phyloP scores from a whole-genome alignment of 2,888 invertebrate species.

The Acholoe squamosa region DNA sequence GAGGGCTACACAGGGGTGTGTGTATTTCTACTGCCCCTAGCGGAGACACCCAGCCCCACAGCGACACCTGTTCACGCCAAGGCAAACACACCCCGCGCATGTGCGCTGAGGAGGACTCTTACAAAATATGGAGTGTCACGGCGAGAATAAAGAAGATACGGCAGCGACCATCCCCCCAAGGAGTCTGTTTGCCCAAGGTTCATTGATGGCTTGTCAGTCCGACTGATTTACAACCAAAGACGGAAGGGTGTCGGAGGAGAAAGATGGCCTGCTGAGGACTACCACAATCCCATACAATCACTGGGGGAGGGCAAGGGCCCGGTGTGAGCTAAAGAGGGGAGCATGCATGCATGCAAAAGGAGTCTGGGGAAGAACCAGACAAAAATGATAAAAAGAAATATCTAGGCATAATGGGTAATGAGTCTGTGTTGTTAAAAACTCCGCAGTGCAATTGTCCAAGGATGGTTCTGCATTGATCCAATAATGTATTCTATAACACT shows the following conservation, averaged over 20 bases:
- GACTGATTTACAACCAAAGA: conserved; percentile 13
- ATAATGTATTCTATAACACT: background rate
- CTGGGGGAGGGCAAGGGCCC: background rate
- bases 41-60: no score
- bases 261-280: background rate
- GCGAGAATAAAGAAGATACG: conserved; percentile 52
- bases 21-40: background rate
- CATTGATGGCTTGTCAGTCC: background rate
- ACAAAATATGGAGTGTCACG: conserved; percentile 61
- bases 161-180: background rate
- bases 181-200: background rate
- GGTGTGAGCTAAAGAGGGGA: background rate
- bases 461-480: background rate
- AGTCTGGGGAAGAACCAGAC: background rate
- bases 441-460: background rate
- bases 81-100: conserved; percentile 14
- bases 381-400: background rate
- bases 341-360: background rate
- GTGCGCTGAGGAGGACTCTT: conserved; percentile 45
- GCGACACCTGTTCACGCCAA: conserved; percentile 49
- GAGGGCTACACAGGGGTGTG: background rate
- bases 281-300: background rate
- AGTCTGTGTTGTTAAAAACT: background rate
- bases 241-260: background rate
- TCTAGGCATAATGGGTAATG: no score